Conservation (phyloP, 1,140 invertebrate genomes). For the Pogonus chalceus region DNA sequence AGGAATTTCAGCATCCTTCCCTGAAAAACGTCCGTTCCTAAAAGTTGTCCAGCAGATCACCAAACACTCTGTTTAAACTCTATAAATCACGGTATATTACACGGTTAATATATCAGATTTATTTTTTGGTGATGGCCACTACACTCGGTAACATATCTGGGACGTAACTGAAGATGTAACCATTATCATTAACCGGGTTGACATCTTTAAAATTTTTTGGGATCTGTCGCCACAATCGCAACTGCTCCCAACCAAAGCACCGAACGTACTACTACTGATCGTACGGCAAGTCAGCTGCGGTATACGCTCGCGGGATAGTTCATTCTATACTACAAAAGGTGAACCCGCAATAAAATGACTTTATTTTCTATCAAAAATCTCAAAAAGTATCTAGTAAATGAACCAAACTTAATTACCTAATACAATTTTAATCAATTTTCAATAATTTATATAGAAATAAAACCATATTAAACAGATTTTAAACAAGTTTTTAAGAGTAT, state of each 20-base stretch:
- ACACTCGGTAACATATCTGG: too few species aligned
- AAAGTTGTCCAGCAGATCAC: not conserved
- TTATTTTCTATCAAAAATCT: not conserved
- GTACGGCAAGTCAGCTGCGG: conserved; percentile 28
- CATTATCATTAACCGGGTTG: not conserved
- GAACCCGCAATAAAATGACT: not conserved
- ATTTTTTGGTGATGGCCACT: not conserved
- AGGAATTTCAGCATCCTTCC: conserved; percentile 67
- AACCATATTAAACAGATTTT: too few species aligned
- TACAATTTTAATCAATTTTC: not conserved
- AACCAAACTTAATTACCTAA: not conserved
- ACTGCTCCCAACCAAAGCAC: conserved; percentile 11
- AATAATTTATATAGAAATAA: too few species aligned
- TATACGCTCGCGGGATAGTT: conserved; percentile 23
- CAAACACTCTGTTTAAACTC: not conserved
- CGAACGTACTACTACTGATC: conserved; percentile 27
- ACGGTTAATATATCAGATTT: not conserved
- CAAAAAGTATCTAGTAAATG: not conserved
- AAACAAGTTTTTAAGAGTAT: too few species aligned
- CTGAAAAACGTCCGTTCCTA: conserved; percentile 28
- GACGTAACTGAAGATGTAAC: not conserved
- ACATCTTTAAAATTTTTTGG: not conserved
- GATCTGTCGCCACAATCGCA: conserved; percentile 4
- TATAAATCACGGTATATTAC: not conserved
- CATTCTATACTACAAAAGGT: conserved; percentile 29